These are phyloP conservation scores for Schizaphis graminum DNA, from an alignment of 2,888 invertebrate species.

Conservation along the genomic window DNA sequence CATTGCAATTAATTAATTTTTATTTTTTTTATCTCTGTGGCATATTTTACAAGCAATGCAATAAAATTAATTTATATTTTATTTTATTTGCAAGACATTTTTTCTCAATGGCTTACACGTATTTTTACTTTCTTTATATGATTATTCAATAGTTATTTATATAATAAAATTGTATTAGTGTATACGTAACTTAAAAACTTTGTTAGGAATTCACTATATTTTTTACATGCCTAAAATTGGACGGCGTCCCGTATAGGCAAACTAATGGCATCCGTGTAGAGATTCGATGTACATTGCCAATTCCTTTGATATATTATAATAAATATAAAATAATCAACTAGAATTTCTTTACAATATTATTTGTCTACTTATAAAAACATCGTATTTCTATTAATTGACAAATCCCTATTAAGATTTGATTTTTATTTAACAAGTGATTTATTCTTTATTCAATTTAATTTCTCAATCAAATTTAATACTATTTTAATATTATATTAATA, in stretches of 20 bases:
- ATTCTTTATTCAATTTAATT: background rate
- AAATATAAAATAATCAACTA: background rate
- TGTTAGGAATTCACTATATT: background rate
- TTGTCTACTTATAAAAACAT: background rate
- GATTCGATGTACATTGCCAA: background rate
- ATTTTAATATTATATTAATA: background rate
- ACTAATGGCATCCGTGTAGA: background rate
- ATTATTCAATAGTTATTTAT: slow-evolving; percentile 2
- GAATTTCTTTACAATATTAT: background rate
- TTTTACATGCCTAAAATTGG: slow-evolving; percentile 9
- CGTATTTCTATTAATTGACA: background rate
- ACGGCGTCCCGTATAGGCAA: slow-evolving; percentile 35
- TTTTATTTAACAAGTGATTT: background rate
- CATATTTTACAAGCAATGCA: background rate
- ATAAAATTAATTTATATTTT: slow-evolving; percentile 11
- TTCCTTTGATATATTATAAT: background rate
- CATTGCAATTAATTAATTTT: background rate
- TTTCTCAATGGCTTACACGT: background rate
- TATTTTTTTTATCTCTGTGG: background rate
- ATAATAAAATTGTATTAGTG: background rate
- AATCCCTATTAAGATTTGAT: background rate
- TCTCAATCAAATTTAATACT: background rate
- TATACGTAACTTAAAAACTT: background rate
- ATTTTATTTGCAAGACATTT: slow-evolving; percentile 5
- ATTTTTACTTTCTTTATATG: background rate